Percentiles rank a stretch among this genome's conserved stretches.
phyloP scores from a whole-genome alignment of 2,113 vertebrate species.

The Lepus europaeus region DNA sequence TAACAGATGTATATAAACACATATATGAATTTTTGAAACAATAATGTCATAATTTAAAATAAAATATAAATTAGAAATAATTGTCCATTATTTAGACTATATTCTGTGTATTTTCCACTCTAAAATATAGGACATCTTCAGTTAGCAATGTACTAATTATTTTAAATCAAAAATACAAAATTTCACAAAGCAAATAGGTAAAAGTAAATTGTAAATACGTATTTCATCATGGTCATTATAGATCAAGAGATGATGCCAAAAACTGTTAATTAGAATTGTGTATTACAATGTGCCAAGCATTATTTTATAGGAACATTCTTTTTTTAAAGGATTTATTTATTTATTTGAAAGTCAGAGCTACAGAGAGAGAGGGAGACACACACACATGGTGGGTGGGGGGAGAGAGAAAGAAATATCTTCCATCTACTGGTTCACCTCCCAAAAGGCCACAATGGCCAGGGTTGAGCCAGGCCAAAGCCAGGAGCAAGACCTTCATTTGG shows the following conservation, averaged over 20 bases:
- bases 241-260: neutral
- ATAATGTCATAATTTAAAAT: neutral
- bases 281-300: neutral
- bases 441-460: too few species aligned
- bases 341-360: too few species aligned
- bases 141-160: neutral
- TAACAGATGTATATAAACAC: neutral
- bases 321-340: too few species aligned
- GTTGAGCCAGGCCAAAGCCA: too few species aligned
- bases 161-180: slow-evolving; percentile 18
- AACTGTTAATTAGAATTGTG: neutral
- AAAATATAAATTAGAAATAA: slow-evolving; percentile 6
- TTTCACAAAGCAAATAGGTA: slow-evolving; percentile 2
- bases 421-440: too few species aligned
- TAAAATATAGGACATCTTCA: neutral
- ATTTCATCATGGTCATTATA: neutral
- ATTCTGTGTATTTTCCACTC: neutral
- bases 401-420: too few species aligned
- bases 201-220: neutral
- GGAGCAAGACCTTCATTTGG: too few species aligned
- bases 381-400: too few species aligned
- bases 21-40: neutral
- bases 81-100: neutral
- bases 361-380: too few species aligned
- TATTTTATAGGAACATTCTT: neutral